phyloP scores from a whole-genome alignment of 2,888 invertebrate species.

The Serrognathus titanus region DNA sequence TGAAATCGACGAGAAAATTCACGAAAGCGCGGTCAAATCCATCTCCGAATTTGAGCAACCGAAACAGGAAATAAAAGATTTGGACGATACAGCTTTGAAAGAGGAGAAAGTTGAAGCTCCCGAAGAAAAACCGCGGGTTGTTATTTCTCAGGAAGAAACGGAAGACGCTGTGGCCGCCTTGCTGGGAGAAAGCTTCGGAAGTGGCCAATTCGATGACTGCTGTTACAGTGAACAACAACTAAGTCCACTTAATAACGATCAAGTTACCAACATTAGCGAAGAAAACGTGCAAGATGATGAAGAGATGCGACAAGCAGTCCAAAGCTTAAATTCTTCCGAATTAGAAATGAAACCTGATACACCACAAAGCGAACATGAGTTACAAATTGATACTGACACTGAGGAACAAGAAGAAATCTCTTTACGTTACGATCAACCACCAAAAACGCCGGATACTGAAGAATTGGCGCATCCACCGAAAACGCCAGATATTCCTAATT shows the following conservation, averaged over 20 bases:
- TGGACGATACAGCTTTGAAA: slow-evolving; percentile 32
- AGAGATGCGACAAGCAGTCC: slow-evolving; percentile 80
- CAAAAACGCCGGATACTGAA: slow-evolving; percentile 50
- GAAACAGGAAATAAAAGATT: slow-evolving; percentile 28
- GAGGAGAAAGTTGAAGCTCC: slow-evolving; percentile 43
- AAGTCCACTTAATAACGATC: slow-evolving; percentile 50
- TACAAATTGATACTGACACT: slow-evolving; percentile 82
- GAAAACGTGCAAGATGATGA: slow-evolving; percentile 81
- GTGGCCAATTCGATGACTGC: slow-evolving; percentile 54
- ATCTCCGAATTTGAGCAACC: slow-evolving; percentile 60
- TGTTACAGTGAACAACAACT: slow-evolving; percentile 53
- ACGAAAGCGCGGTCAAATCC: slow-evolving; percentile 78
- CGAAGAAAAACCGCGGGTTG: slow-evolving; percentile 73
- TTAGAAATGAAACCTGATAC: slow-evolving; percentile 78
- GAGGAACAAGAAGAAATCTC: slow-evolving; percentile 66
- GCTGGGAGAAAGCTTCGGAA: slow-evolving; percentile 81
- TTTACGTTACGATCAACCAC: slow-evolving; percentile 48
- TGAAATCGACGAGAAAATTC: slow-evolving; percentile 65
- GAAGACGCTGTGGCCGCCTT: slow-evolving; percentile 89
- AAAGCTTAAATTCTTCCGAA: slow-evolving; percentile 67
- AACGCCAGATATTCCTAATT: slow-evolving; percentile 56
- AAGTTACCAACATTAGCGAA: slow-evolving; percentile 55
- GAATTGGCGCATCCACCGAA: slow-evolving; percentile 55
- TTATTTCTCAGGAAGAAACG: slow-evolving; percentile 89
- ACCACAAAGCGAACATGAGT: slow-evolving; percentile 77